Evolutionary conservation across 2,888 invertebrate genomes (phyloP).

Genomic region (Glyphotaelius pellucidus): DNA sequence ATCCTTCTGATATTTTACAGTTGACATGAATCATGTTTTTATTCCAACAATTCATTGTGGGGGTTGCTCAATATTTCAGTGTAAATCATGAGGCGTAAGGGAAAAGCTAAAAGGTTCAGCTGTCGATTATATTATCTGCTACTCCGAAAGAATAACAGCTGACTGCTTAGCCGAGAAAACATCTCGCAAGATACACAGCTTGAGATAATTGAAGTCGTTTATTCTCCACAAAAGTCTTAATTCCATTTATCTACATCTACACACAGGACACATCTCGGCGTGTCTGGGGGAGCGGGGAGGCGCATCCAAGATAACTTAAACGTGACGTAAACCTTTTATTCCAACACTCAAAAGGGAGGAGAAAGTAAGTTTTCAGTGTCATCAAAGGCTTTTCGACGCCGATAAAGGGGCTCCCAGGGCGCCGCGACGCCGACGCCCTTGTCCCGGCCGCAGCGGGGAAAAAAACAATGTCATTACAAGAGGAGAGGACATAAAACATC

Average conservation of each 20-base stretch:
- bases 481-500: conserved; percentile 62
- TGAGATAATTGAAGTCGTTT: conserved; percentile 47
- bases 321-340: conserved; percentile 58
- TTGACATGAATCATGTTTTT: neutral
- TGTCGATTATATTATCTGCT: conserved; percentile 2
- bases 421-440: conserved; percentile 6
- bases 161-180: conserved; percentile 20
- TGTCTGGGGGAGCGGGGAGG: neutral
- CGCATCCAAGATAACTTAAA: conserved; percentile 55
- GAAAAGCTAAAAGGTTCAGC: neutral
- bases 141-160: conserved; percentile 12
- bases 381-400: conserved; percentile 61
- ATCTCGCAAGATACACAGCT: conserved; percentile 35
- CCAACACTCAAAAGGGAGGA: conserved; percentile 34
- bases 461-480: conserved; percentile 65
- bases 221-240: conserved; percentile 43
- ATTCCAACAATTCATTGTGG: neutral
- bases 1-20: neutral
- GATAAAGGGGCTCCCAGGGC: conserved; percentile 46
- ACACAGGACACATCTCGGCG: conserved; percentile 42
- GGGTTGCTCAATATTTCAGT: neutral
- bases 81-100: neutral
- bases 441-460: conserved; percentile 35
- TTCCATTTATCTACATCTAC: conserved; percentile 54
- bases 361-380: conserved; percentile 58